A percentile compares a stretch with the other conserved stretches of the same genome.
phyloP scores from a whole-genome alignment of 2,113 vertebrate genomes.

The Antechinus flavipes region DNA sequence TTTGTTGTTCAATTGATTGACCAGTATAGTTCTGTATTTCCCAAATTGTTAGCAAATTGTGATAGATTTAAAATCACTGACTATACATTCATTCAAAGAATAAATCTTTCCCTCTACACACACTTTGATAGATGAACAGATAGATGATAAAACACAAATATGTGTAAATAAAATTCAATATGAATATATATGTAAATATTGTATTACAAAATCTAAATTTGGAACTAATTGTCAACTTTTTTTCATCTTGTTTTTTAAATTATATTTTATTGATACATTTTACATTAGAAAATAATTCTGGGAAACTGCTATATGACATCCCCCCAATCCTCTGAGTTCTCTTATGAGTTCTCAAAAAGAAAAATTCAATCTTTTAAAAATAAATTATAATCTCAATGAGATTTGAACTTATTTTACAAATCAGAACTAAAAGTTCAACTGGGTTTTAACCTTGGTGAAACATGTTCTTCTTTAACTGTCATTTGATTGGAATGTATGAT shows the following conservation, averaged over 20 bases:
- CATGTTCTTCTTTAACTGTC: neutral
- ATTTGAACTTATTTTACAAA: neutral
- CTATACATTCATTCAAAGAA: neutral
- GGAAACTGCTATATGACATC: neutral
- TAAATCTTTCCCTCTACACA: neutral
- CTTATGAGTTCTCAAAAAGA: neutral
- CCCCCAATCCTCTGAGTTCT: neutral
- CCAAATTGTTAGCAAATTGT: neutral
- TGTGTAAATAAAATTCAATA: neutral
- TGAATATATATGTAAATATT: too few relatives aligned
- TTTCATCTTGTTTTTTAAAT: neutral
- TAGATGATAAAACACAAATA: neutral
- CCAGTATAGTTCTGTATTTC: neutral
- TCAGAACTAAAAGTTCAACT: neutral
- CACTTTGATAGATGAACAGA: neutral
- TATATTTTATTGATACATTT: neutral
- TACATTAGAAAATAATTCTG: neutral
- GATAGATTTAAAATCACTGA: neutral
- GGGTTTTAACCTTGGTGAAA: neutral
- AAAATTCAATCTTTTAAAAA: neutral
- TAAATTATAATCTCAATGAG: neutral
- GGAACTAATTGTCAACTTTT: neutral
- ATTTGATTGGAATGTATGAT: neutral
- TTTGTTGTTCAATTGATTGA: neutral
- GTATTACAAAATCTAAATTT: neutral